Evolutionary conservation across 2,888 invertebrate genomes (phyloP).

Genomic region (Ophion obscuratus): DNA sequence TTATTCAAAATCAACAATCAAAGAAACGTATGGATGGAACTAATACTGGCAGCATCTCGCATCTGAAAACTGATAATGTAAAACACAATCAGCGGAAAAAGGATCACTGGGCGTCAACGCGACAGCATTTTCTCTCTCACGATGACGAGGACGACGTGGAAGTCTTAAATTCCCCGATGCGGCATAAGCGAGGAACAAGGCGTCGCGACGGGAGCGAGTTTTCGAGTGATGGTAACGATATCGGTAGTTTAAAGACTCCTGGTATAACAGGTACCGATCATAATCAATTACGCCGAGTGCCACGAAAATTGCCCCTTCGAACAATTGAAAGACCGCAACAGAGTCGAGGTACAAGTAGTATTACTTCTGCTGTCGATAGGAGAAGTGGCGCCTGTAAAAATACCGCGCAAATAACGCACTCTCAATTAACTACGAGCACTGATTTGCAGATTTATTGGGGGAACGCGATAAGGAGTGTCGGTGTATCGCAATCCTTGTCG

Average conservation of each 20-base stretch:
- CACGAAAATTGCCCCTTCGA: constrained; percentile 80
- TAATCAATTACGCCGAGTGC: constrained; percentile 74
- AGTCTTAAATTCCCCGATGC: constrained; percentile 62
- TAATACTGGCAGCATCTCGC: constrained; percentile 76
- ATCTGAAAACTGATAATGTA: constrained; percentile 74
- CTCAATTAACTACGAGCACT: constrained; percentile 72
- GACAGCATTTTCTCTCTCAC: constrained; percentile 79
- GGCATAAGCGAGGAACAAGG: not conserved
- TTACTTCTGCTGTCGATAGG: constrained; percentile 22
- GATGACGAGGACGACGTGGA: constrained; percentile 74
- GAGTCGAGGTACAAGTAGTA: constrained; percentile 65
- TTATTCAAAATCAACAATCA: constrained; percentile 77
- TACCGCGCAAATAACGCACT: constrained; percentile 67
- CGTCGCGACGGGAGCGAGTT: constrained; percentile 69
- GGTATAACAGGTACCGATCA: constrained; percentile 64
- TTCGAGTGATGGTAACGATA: constrained; percentile 53
- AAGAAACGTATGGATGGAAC: constrained; percentile 77
- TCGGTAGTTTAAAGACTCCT: constrained; percentile 29
- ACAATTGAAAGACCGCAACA: constrained; percentile 74
- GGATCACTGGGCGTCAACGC: constrained; percentile 82
- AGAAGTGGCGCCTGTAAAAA: constrained; percentile 69
- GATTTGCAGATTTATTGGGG: constrained; percentile 75
- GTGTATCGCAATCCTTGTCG: constrained; percentile 48
- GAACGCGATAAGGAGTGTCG: constrained; percentile 57
- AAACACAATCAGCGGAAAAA: constrained; percentile 77